These are phyloP conservation scores for Drosophila cracens DNA, from an alignment of 2,888 invertebrate genomes.

Conservation along the genomic window DNA sequence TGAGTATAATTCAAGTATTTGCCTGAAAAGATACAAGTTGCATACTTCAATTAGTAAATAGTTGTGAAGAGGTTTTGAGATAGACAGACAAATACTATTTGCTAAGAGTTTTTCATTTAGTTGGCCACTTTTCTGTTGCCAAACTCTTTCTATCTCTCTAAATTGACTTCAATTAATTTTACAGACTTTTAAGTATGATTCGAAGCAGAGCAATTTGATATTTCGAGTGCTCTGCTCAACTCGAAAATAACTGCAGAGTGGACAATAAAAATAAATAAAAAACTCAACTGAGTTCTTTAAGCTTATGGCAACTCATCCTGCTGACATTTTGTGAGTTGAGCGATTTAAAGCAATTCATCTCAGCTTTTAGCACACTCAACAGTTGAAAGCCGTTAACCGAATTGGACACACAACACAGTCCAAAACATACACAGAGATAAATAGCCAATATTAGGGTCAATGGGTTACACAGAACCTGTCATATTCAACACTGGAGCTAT, in stretches of 20 bases:
- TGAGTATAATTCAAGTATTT: background rate
- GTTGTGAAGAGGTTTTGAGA: background rate
- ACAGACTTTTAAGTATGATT: background rate
- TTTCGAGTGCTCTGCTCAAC: background rate
- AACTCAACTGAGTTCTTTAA: background rate
- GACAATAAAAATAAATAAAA: background rate
- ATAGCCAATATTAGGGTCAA: conserved; percentile 28
- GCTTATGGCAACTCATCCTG: conserved; percentile 17
- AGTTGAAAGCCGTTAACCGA: background rate
- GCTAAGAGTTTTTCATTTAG: background rate
- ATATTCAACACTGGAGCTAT: conserved; percentile 19
- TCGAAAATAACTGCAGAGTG: background rate
- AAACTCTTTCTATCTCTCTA: background rate
- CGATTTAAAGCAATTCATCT: conserved; percentile 37
- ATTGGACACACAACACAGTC: background rate
- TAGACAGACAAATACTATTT: background rate
- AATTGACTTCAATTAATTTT: background rate
- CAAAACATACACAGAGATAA: background rate
- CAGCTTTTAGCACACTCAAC: conserved; percentile 27
- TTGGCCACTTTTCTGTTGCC: background rate
- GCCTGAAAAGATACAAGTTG: conserved; percentile 21
- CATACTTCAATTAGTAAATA: background rate
- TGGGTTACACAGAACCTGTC: conserved; percentile 40
- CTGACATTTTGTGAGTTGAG: conserved; percentile 30
- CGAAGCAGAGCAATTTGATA: background rate